phyloP scores from a whole-genome alignment of 2,113 vertebrate species.

The Campylomormyrus numenius region DNA sequence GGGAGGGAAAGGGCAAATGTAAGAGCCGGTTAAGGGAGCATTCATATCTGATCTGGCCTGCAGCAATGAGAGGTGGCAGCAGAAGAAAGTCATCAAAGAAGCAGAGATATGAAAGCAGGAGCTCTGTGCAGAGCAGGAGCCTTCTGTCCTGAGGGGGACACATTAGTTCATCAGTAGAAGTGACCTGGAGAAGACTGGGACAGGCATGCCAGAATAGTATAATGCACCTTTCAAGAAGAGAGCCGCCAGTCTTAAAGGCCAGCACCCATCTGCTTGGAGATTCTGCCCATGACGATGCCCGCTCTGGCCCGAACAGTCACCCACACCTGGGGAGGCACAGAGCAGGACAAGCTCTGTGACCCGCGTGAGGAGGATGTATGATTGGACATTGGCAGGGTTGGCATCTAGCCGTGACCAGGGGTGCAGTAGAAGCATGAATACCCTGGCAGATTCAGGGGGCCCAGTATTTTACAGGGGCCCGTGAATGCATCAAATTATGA shows the following conservation, averaged over 20 bases:
- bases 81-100: slow-evolving; percentile 10
- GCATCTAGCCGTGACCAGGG: not conserved
- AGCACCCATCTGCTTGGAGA: not conserved
- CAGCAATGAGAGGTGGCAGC: slow-evolving; percentile 28
- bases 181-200: slow-evolving; percentile 57
- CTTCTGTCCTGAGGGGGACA: slow-evolving; percentile 37
- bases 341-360: not conserved
- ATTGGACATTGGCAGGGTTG: not conserved
- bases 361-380: not conserved
- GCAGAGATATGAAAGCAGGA: not conserved
- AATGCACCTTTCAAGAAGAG: slow-evolving; percentile 25
- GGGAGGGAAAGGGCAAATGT: slow-evolving; percentile 45
- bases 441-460: not conserved
- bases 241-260: not conserved
- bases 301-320: not conserved
- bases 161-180: slow-evolving; percentile 52
- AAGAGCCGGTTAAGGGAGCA: slow-evolving; percentile 49
- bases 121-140: slow-evolving; percentile 17
- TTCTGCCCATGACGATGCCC: not conserved
- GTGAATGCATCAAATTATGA: not conserved
- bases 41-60: slow-evolving; percentile 17
- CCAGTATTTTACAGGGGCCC: not conserved
- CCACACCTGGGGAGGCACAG: not conserved
- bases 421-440: not conserved
- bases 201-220: slow-evolving; percentile 46